These are phyloP conservation scores for Lingula anatina DNA, from an alignment of 2,888 invertebrate genomes.

Conservation along the genomic window DNA sequence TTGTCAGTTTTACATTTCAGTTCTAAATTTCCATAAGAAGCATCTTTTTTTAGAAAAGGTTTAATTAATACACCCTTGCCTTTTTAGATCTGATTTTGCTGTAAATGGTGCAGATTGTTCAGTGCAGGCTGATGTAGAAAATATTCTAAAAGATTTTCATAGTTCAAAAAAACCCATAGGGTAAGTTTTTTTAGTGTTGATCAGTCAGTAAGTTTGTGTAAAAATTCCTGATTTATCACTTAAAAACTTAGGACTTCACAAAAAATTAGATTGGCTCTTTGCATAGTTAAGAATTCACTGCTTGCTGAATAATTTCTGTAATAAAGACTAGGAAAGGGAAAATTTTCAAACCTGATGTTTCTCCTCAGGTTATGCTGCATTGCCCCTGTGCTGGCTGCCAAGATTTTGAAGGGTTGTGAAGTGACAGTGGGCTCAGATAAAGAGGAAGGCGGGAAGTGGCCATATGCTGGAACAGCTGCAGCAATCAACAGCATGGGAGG, in stretches of 20 bases:
- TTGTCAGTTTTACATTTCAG: no score
- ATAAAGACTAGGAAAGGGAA: no score
- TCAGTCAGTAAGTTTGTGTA: no score
- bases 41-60: no score
- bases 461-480: slow-evolving; percentile 55
- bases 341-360: no score
- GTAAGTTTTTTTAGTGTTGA: slow-evolving; percentile 28
- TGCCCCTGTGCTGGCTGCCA: slow-evolving; percentile 56
- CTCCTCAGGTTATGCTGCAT: slow-evolving; percentile 58
- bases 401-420: slow-evolving; percentile 45
- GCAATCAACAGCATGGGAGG: slow-evolving; percentile 56
- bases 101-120: slow-evolving; percentile 54
- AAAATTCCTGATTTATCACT: no score
- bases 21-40: no score
- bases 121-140: slow-evolving; percentile 54
- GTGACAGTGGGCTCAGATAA: slow-evolving; percentile 47
- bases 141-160: slow-evolving; percentile 56
- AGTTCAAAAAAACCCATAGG: slow-evolving; percentile 57
- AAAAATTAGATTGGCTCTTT: no score
- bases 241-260: no score
- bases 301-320: no score
- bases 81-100: slow-evolving; percentile 56
- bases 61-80: no score
- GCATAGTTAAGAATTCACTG: no score
- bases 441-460: slow-evolving; percentile 46